Base-by-base conservation (phyloP, 2,113 vertebrate species). In the Gambusia holbrooki region DNA sequence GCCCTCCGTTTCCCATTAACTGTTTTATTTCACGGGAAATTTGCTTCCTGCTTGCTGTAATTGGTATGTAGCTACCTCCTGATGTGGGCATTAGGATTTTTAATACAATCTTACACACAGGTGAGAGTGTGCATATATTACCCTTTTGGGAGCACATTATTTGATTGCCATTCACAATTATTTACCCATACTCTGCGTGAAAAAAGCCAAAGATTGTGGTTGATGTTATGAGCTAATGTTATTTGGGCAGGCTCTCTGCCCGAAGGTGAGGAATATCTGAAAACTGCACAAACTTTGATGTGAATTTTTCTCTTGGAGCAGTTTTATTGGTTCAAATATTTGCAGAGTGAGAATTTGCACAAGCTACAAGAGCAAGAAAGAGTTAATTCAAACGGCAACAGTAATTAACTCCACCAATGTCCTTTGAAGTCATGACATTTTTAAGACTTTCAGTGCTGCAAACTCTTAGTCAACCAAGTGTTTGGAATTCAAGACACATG, bases 1-100 rank as follows among this genome's bases (percentile, higher is more conserved):
- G 80, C 84, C 85, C 89, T 88, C 91, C 73, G 79, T 94, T 94
- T 93, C 92, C 93, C 90, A 94, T 95, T 93, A 94, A 87, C 89
- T 85, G 79, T 94, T 93, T 94, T 94, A 95, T 95, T 95, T 95
- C 94, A 95, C 85, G 93, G 93, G 87, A 92, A 94, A 94, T 94
- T 94, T 94, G 90, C 93, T 92, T 91, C 89, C 90, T 91, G 91
- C 93, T 92, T 90, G 91, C 92, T 87, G 86, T 95, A 94, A 94
- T 95, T 94, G 93, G 80, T 92, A 92, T 93, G 90, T 90, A 88
- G 90, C 92, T 88, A 89, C 89, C 92, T 94, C 86, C 89, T 93
- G 92, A 94, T 90, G 92, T 92, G 88, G 86, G 80, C 88, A 93
- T 93, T 94, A 89, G 83, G 89, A 87, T 87, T 92, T 93, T 90